Base-by-base conservation (phyloP, 2,888 invertebrate genomes). In the Leucophora obtusa region DNA sequence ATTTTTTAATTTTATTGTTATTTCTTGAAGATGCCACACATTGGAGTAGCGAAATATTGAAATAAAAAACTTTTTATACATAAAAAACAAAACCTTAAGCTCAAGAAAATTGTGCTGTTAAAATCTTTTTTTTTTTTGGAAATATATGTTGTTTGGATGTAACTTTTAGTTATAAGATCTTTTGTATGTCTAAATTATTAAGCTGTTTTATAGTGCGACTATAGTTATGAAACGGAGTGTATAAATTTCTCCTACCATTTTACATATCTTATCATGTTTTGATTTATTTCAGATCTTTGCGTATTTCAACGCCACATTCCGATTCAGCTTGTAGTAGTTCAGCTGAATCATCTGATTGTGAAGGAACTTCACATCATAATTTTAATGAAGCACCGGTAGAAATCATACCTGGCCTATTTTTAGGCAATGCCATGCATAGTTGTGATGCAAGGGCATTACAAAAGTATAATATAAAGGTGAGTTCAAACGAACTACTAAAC, bases 401-500 rank as follows among this genome's bases (percentile, higher is more conserved):
- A 92, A 98, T 98, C 88, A 93, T 98, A 87, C 97, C 97, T 71
- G 95, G 97, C 90, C 93, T 98, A 79, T 98, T 95, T 91, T 94
- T 98, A 82, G 98, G 98, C 84, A 98, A 98, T 91, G 97, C 97
- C 73, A 94, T 96, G 87, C 98, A 97, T 91, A 97, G 98, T 87
- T 95, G 94, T 90, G 98, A 98, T 90, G 94, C 96, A 85, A 95
- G 95, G 85, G 95, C 96, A 62, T 93, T 98, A 86, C 94, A 96
- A 86, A 94, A 95, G 91, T 96, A 96, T 91, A 96, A 96, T 88
- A 98, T 98, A 89, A 94, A 95, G 93, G 95, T 95, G 84, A 84
- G 87, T 83, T 38, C 0, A 17, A 47, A 28, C 28, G 5, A 28
- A 21, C 21, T 21, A 4, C 6, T 3, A 7, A 28, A 28, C 28